A percentile compares a stretch with the other conserved stretches of the same genome.
phyloP scores from a whole-genome alignment of 2,888 invertebrate species.

The Syrphus vitripennis region DNA sequence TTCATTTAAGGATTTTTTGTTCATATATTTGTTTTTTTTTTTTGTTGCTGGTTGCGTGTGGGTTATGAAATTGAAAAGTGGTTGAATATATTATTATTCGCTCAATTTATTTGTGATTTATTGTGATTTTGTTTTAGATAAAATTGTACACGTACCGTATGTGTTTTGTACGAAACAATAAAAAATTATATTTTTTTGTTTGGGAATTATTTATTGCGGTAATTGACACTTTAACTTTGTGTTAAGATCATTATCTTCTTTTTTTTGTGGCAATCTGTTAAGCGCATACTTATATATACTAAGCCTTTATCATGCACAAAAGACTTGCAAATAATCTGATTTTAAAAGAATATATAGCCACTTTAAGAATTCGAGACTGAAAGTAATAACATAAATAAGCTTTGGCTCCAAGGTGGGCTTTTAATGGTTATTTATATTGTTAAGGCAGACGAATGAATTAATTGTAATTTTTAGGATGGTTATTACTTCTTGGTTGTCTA shows the following conservation, averaged over 20 bases:
- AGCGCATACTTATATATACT: not conserved
- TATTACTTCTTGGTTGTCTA: too few species aligned
- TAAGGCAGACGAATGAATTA: too few species aligned
- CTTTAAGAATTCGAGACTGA: too few species aligned
- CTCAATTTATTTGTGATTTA: constrained; percentile 25
- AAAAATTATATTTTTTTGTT: not conserved
- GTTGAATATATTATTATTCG: constrained; percentile 21
- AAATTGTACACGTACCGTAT: not conserved
- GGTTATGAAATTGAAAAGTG: constrained; percentile 25
- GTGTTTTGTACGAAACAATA: not conserved
- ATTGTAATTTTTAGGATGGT: too few species aligned
- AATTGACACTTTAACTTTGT: not conserved
- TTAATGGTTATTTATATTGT: too few species aligned
- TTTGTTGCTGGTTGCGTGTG: not conserved
- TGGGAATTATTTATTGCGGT: not conserved
- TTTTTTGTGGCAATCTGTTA: not conserved
- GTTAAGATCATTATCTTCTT: not conserved
- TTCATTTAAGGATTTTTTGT: not conserved
- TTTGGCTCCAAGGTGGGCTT: too few species aligned
- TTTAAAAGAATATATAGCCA: not conserved
- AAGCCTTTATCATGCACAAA: not conserved
- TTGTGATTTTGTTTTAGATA: constrained; percentile 9
- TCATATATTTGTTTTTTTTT: not conserved
- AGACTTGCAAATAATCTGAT: not conserved
- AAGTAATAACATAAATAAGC: too few species aligned